Evolutionary conservation across 2,888 invertebrate species (phyloP).

Genomic region (Kryphioiulus occultus): DNA sequence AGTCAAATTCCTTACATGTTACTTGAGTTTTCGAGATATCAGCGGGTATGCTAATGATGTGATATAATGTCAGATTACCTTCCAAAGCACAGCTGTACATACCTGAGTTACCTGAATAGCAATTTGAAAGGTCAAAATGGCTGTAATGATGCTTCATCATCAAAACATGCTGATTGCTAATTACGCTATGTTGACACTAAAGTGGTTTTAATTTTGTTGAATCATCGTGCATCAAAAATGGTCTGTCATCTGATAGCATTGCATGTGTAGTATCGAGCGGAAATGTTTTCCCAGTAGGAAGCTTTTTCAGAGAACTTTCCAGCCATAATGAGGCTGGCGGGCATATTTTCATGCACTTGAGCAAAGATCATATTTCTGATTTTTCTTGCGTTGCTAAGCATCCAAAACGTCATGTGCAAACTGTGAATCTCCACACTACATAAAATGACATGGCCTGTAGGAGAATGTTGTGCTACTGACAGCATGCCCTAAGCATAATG

Average conservation of each 20-base stretch:
- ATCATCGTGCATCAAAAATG: neutral
- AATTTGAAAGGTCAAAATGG: no score
- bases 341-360: neutral
- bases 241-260: neutral
- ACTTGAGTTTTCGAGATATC: no score
- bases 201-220: neutral
- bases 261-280: neutral
- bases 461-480: neutral
- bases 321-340: neutral
- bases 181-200: neutral
- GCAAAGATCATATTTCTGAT: neutral
- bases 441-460: neutral
- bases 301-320: neutral
- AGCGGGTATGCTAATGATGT: no score
- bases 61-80: no score
- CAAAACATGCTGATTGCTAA: no score
- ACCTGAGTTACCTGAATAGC: no score
- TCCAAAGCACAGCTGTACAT: no score
- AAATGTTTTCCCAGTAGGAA: neutral
- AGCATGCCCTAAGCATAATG: neutral
- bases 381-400: neutral
- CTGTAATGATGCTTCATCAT: no score
- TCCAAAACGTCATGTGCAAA: neutral
- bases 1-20: no score
- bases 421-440: no score